phyloP scores from a whole-genome alignment of 92 coral and sea anemone genomes.

The Parazoanthus darwini region DNA sequence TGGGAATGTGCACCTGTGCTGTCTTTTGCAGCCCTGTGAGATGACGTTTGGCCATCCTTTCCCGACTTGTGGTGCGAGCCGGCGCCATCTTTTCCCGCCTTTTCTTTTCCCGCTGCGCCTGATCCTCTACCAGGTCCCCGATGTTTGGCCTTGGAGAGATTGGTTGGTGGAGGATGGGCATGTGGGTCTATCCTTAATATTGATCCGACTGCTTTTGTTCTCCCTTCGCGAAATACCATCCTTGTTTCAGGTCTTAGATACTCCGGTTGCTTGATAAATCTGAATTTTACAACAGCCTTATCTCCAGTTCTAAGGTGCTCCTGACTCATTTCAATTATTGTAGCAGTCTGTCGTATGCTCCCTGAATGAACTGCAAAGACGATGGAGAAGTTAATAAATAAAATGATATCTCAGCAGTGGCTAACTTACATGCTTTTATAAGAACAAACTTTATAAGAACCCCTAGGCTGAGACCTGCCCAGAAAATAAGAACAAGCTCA shows the following conservation, averaged over 20 bases:
- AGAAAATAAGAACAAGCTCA: too few species aligned
- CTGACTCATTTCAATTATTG: conserved; percentile 87
- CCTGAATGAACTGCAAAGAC: conserved; percentile 84
- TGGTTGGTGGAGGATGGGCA: conserved; percentile 88
- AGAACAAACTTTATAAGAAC: neutral
- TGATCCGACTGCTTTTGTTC: conserved; percentile 99
- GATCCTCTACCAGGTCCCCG: conserved; percentile 80
- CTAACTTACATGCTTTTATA: neutral
- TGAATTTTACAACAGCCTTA: conserved; percentile 90
- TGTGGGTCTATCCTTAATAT: conserved; percentile 81
- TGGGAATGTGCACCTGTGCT: conserved; percentile 29
- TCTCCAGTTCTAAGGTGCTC: conserved; percentile 92
- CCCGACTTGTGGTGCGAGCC: conserved; percentile 37
- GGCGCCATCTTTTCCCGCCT: conserved; percentile 56
- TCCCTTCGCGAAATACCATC: conserved; percentile 97
- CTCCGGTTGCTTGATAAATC: conserved; percentile 97
- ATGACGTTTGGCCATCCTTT: conserved; percentile 15
- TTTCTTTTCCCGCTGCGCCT: conserved; percentile 62
- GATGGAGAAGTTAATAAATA: neutral
- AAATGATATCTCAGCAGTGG: neutral
- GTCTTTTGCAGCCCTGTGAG: conserved; percentile 23
- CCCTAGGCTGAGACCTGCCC: too few species aligned
- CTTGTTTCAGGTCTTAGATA: conserved; percentile 92
- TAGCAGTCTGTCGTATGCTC: conserved; percentile 95
- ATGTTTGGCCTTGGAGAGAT: conserved; percentile 84